Evolutionary conservation across 2,797 vertebrate species (phyloP), one percentile per base, ranked within the genome.

Genomic region (Ptychobarbus kaznakovi): DNA sequence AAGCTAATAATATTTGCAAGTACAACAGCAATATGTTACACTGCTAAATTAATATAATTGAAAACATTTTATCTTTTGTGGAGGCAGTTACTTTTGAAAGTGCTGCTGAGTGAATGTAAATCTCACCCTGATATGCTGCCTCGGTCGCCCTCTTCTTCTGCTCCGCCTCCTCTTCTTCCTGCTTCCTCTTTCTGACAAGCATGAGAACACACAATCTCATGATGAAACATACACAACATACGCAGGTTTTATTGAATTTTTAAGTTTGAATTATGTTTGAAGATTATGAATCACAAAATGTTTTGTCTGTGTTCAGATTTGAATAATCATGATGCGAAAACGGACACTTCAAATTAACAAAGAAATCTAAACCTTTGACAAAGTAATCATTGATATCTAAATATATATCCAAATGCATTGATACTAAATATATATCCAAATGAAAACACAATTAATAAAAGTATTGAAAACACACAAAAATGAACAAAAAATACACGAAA

Each of bases 131-230:
- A 93, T 96, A 99, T 12, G 98, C 97, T 65, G 95, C 95, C 91
- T 99, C 98, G 84, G 97, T 99, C 87, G 97, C 97, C 93, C 96
- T 98, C 90, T 95, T 97, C 91, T 97, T 99, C 90, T 97, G 96
- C 87, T 99, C 98, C 80, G 97, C 97, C 84, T 99, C 98, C 25
- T 99, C 98, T 74, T 99, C 98, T 25, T 98, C 96, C 91, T 97
- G 95, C 90, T 97, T 99, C 94, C 97, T 99, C 91, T 98, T 99
- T 93, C 98, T 99, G 86, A 11, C 72, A 70, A 68, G 53, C 15
- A 35, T 73, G 40, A 73, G 83, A 83, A 80, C 63, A 82, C 15
- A 72, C 44, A 40, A 84, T 51, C 65, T 38, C 40, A 20, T 49
- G 15, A 63, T n/a, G 7, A 16, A 1, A 58, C 22, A 13, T 12